Evolutionary conservation across 2,797 vertebrate species (phyloP), one percentile per base, ranked within the genome.

Genomic region (Gobionotothen gibberifrons): DNA sequence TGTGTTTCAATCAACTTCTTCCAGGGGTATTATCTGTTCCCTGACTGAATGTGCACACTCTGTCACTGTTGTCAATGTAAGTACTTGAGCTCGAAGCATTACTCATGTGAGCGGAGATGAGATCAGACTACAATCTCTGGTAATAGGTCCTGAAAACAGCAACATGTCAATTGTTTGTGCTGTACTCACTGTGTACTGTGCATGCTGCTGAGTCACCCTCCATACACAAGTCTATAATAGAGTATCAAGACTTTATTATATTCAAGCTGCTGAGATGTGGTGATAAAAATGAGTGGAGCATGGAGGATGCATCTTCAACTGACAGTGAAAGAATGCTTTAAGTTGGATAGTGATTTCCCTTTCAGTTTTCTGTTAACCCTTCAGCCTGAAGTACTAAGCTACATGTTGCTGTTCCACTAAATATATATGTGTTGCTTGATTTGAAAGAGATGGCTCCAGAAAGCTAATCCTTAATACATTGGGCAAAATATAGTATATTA

Each of bases 41-140:
- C 54, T 49, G 14, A 78, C n/a, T 79, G 69, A 85, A 81, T 79
- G 71, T 78, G 63, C 74, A 66, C 79, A 79, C 17, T 76, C 19
- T 17, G 63, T 79, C 57, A 44, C 16, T 72, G 12, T 32, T 64
- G 40, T 70, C 22, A 29, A 52, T 64, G 22, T 66, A 39, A 71
- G 42, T 55, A 65, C 47, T 65, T 53, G 72, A 36, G 19, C 22
- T 72, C 67, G 51, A 77, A 56, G 53, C 44, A 63, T 85, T 10
- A 60, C 17, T 60, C 49, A 19, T 55, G 16, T 56, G 7, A 53
- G 17, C 42, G 51, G 22, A 74, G 5, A 39, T 54, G 56, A 29
- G 22, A 59, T 55, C 11, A 54, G 65, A 47, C 12, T 32, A 14
- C 39, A 52, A 59, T 9, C 14, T 14, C 11, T 4, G 7, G 9